Base-by-base conservation (phyloP, 2,888 invertebrate genomes). In the Drosophila sordidula region DNA sequence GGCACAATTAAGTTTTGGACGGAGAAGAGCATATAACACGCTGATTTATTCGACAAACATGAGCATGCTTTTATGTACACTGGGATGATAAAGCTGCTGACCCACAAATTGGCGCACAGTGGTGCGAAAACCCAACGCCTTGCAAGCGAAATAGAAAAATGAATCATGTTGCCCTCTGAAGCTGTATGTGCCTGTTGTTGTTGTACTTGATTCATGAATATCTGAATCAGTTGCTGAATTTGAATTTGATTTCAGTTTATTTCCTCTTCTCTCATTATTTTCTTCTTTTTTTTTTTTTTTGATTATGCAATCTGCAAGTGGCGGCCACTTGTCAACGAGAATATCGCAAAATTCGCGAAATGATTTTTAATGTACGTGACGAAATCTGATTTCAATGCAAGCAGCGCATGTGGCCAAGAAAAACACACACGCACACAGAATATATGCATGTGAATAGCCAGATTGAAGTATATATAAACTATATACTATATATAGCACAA, bases 311-410 rank as follows among this genome's bases (percentile, higher is more conserved):
- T 56, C 62, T 65, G 77, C 80, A 72, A 78, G 75, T 77, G 78
- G 75, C 78, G 61, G 69, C 73, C 78, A 77, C 75, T 77, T 77
- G 75, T 78, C 78, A 73, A 51, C 62, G 45, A 45, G 49, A 50
- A 59, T 51, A 58, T 47, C 50, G 49, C 51, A 55, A 70, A 80
- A 71, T 75, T 64, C 52, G 46, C 55, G 68, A 81, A 87, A 71
- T 85, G 70, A 87, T 79, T 87, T 83, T 82, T 82, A 85, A 82
- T 85, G 76, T 86, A 86, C 77, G 88, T 88, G 82, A 86, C 78
- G 82, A 83, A 83, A 87, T 85, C 83, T 65, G 83, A 85, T 88
- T 87, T 83, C 72, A 87, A 75, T 87, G 87, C 67, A 62, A 66
- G 50, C 63, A 38, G 47, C 62, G 45, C 44, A 51, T 44, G 22